phyloP scores from a whole-genome alignment of 2,888 invertebrate genomes.

The Cryptus viduatorius region DNA sequence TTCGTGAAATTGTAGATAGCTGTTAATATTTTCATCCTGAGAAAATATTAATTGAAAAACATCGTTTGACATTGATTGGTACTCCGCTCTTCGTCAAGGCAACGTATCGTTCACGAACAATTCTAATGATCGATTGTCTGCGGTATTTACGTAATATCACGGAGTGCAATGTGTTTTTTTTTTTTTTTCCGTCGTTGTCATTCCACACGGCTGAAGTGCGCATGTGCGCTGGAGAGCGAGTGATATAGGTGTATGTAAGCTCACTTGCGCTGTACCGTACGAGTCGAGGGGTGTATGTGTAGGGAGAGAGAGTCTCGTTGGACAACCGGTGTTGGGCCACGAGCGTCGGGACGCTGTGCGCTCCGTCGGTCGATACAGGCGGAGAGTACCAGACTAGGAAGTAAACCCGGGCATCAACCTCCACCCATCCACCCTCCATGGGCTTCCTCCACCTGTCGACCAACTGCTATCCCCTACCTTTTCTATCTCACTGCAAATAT shows the following conservation, averaged over 20 bases:
- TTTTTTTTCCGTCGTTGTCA: neutral
- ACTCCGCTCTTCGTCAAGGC: neutral
- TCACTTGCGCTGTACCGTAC: neutral
- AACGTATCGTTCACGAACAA: constrained; percentile 10
- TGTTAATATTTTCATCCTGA: no score
- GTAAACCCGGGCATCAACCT: constrained; percentile 84
- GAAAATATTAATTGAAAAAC: neutral
- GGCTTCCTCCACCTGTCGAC: constrained; percentile 74
- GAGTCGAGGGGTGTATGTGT: neutral
- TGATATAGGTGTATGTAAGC: constrained; percentile 15
- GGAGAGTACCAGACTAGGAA: constrained; percentile 81
- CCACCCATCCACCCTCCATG: constrained; percentile 75
- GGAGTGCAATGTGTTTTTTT: constrained; percentile 20
- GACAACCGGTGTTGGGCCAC: constrained; percentile 63
- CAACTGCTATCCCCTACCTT: constrained; percentile 31
- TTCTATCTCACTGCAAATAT: constrained; percentile 8
- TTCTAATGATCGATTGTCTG: constrained; percentile 46
- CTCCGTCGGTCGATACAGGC: constrained; percentile 82
- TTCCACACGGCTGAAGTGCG: neutral
- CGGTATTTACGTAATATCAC: constrained; percentile 29
- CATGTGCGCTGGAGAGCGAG: constrained; percentile 8
- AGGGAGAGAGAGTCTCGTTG: constrained; percentile 60
- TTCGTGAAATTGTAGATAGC: no score
- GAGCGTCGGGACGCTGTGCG: constrained; percentile 78
- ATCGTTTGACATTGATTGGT: neutral